Evolutionary conservation across 2,797 vertebrate genomes (phyloP), one percentile per base, ranked within the genome.

Genomic region (Gymnothorax reevesii): DNA sequence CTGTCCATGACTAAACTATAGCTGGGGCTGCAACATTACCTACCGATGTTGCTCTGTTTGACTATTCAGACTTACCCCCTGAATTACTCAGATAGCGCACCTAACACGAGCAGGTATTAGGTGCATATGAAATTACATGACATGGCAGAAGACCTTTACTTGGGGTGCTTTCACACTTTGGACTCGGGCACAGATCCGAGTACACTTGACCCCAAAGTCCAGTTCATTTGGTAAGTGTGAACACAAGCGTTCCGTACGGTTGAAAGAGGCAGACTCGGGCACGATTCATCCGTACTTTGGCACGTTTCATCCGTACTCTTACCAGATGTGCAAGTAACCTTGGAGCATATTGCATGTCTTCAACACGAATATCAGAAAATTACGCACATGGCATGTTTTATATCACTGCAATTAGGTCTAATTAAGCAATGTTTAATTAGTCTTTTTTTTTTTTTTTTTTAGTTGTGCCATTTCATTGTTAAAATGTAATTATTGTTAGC

Each of bases 11-110:
- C 57, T 42, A 42, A 27, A 62, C 55, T 22, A 62, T 25, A 5
- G 13, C 6, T 83, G 25, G 57, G 13, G 62, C 55, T 57, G 59
- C 54, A 33, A n/a, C 85, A 57, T 25, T 54, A 52, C 33, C 69
- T 64, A 83, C 86, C 83, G 86, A 80, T 86, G 86, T 42, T 62
- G 5, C 85, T 73, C 20, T 52, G 25, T 12, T 12, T 25, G 52
- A 57, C 55, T 9, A 27, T n/a, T 57, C 55, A 12, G 60, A 57
- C n/a, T 20, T 8, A 7, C 27, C 33, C 22, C n/a, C 3, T 82
- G 52, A 22, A 82, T 20, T 3, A 55, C 6, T n/a, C 55, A 6
- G 20, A 59, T 57, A 25, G 10, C n/a, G 33, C n/a, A 33, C 57
- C 2, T 25, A 13, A 33, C 22, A 83, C 17, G 13, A 57, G 3